phyloP scores from a whole-genome alignment of 2,888 invertebrate genomes.

The Syritta pipiens region DNA sequence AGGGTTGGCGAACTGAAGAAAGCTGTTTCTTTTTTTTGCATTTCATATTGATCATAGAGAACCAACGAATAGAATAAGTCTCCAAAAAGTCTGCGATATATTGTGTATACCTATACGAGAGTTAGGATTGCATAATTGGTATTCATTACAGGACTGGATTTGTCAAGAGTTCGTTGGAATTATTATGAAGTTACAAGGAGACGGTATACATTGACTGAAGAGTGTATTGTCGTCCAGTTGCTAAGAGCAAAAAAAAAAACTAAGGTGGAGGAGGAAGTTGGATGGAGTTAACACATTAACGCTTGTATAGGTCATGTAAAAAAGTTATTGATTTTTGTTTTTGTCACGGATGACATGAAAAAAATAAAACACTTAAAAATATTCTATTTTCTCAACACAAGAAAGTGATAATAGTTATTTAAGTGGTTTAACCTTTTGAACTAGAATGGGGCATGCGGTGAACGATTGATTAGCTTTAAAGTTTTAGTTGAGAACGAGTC shows the following conservation, averaged over 20 bases:
- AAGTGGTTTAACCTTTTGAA: slow-evolving; percentile 6
- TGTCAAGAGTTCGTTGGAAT: not conserved
- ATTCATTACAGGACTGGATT: slow-evolving; percentile 13
- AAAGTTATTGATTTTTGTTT: slow-evolving; percentile 43
- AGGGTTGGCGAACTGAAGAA: slow-evolving; percentile 59
- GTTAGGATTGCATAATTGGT: slow-evolving; percentile 60
- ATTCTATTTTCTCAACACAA: too few species aligned
- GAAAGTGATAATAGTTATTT: not conserved
- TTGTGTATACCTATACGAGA: not conserved
- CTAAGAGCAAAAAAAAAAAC: too few species aligned
- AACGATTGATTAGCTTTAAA: too few species aligned
- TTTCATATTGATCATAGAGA: slow-evolving; percentile 38
- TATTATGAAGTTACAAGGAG: slow-evolving; percentile 14
- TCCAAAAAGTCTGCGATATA: slow-evolving; percentile 60
- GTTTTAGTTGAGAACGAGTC: too few species aligned
- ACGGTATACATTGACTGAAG: not conserved
- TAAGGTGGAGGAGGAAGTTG: slow-evolving; percentile 36
- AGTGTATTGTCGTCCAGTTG: too few species aligned
- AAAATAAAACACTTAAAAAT: not conserved
- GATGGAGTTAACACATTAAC: slow-evolving; percentile 34
- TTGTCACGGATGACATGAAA: not conserved
- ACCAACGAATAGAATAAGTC: slow-evolving; percentile 33
- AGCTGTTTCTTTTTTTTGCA: not conserved
- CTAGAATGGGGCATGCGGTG: too few species aligned
- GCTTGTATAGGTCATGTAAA: slow-evolving; percentile 63